phyloP scores from a whole-genome alignment of 2,888 invertebrate species.

The Megaustenia siamemsis region DNA sequence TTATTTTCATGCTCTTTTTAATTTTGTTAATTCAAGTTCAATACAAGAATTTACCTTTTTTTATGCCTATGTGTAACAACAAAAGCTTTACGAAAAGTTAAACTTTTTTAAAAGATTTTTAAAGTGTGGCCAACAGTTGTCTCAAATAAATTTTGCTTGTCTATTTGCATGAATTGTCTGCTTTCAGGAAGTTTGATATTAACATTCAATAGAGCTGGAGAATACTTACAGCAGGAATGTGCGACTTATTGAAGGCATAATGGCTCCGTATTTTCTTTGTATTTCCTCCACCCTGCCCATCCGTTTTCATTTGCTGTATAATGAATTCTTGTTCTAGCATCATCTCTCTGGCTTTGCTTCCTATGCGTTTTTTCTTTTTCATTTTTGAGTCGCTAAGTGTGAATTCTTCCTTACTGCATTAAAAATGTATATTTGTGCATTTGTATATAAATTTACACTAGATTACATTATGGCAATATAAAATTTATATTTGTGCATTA shows the following conservation, averaged over 20 bases:
- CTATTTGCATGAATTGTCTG: no score
- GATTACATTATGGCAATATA: not conserved
- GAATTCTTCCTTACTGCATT: conserved; percentile 74
- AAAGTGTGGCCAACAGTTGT: no score
- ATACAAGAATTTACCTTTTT: no score
- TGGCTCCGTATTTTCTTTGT: conserved; percentile 67
- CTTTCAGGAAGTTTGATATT: no score
- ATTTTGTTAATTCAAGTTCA: no score
- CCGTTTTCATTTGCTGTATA: conserved; percentile 53
- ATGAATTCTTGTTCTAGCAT: conserved; percentile 63
- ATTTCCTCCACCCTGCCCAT: conserved; percentile 45
- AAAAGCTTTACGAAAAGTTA: no score
- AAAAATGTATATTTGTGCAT: not conserved
- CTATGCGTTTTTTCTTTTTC: conserved; percentile 71
- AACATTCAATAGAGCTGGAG: no score
- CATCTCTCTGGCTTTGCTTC: conserved; percentile 69
- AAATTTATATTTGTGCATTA: no score
- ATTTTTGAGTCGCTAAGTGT: conserved; percentile 70
- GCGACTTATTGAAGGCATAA: conserved; percentile 76
- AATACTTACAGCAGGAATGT: conserved; percentile 73
- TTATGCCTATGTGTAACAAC: no score
- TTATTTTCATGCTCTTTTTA: no score
- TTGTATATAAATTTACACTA: not conserved
- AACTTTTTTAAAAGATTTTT: no score
- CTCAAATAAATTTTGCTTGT: no score